Evolutionary conservation across 2,888 invertebrate species (phyloP).

Genomic region (Cheilosia grossa): DNA sequence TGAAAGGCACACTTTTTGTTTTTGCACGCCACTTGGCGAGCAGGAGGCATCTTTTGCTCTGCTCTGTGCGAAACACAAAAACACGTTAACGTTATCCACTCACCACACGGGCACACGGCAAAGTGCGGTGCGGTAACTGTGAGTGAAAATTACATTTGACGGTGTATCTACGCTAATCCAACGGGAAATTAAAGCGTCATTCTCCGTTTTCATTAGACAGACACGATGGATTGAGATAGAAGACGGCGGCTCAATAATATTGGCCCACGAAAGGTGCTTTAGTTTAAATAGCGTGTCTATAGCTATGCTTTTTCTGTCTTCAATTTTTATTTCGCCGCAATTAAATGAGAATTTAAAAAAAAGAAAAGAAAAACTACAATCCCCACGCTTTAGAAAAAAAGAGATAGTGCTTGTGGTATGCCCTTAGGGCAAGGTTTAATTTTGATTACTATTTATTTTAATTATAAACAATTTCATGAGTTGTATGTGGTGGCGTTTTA

Average conservation of each 20-base stretch:
- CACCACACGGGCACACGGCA: neutral
- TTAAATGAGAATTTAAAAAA: too few species aligned
- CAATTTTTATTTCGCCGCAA: too few species aligned
- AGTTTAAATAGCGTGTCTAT: too few species aligned
- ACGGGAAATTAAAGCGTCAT: conserved; percentile 48
- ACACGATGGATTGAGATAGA: too few species aligned
- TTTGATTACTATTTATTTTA: conserved; percentile 25
- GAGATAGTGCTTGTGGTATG: conserved; percentile 23
- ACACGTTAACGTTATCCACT: neutral
- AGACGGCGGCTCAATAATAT: too few species aligned
- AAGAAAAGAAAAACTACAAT: too few species aligned
- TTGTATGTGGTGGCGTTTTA: conserved; percentile 26
- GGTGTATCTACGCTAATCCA: conserved; percentile 23
- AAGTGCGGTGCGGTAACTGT: conserved; percentile 2
- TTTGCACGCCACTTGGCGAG: conserved; percentile 39
- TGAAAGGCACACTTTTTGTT: conserved; percentile 63
- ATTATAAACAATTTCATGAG: conserved; percentile 34
- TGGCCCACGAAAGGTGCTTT: too few species aligned
- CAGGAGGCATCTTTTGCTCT: conserved; percentile 27
- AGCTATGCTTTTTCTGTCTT: too few species aligned
- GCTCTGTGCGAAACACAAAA: conserved; percentile 1
- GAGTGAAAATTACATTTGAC: conserved; percentile 10
- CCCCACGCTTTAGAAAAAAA: neutral
- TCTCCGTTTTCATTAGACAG: conserved; percentile 30
- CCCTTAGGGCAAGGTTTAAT: conserved; percentile 36